Percentiles rank a stretch among this genome's conserved stretches.
Conservation (phyloP, 1,140 invertebrate genomes). For the Anadara kagoshimensis region DNA sequence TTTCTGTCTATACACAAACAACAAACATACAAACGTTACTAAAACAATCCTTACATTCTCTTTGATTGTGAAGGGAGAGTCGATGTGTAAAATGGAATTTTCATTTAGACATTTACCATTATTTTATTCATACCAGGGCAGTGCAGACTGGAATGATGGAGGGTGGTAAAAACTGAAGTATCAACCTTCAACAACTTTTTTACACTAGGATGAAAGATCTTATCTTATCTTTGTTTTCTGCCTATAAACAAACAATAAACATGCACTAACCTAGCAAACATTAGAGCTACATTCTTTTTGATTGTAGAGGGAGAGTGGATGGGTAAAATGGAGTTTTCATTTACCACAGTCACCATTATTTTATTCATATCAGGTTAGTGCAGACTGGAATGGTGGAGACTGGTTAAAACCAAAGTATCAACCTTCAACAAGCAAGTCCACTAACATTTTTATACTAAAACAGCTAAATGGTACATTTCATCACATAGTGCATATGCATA, state of each 20-base stretch:
- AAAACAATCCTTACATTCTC: neutral
- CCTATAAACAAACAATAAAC: constrained; percentile 30
- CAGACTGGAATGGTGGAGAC: too few species aligned
- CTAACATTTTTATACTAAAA: too few species aligned
- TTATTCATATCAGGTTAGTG: too few species aligned
- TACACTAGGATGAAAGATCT: too few species aligned
- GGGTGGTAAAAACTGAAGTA: too few species aligned
- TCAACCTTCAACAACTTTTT: too few species aligned
- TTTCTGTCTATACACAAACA: constrained; percentile 41
- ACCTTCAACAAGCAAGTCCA: too few species aligned
- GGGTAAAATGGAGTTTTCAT: neutral
- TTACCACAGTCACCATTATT: neutral
- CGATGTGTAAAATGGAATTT: neutral
- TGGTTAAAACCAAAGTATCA: too few species aligned
- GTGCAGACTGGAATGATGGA: too few species aligned
- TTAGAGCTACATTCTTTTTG: neutral
- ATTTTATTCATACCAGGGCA: too few species aligned
- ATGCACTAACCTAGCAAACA: neutral
- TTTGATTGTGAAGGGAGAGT: neutral
- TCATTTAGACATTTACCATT: neutral
- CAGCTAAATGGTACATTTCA: too few species aligned
- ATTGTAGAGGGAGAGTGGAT: neutral
- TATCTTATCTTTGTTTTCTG: constrained; percentile 67
- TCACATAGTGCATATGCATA: too few species aligned
- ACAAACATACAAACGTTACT: neutral